Base-by-base conservation (phyloP, 2,113 vertebrate species). In the Sinocyclocheilus anophthalmus region DNA sequence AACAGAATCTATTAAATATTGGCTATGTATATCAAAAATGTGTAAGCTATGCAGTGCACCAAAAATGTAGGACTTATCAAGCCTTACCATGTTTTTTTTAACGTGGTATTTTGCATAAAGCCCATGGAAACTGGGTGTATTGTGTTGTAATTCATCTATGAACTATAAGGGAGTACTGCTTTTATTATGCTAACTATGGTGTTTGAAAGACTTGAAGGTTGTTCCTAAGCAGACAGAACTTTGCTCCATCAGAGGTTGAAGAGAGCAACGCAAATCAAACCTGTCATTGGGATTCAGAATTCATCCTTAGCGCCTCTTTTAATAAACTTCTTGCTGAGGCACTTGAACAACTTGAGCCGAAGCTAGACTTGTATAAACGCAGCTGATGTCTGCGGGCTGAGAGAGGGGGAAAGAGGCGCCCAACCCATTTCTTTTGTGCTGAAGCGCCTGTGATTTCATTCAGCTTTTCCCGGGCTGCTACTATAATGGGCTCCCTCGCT, bases 161-260 rank as follows among this genome's bases (percentile, higher is more conserved):
- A 48, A 70, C 20, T 53, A 69, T 22, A 83, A 39, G 50, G 50
- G 39, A 24, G 45, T 70, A 20, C 45, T 69, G 55, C 82, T 84
- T 84, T 84, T 75, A 84, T 84, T 59, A 75, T 73, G 67, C 82
- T 75, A 73, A 84, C 73, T 55, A 33, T 10, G 12, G 22, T 59
- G 50, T 72, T 70, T 83, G 42, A 83, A 81, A 53, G 81, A 55
- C 24, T 37, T 50, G 22, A 39, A 55, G 30, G 82, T 59, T 39
- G 30, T 24, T 55, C n/a, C 39, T 10, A 65, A 73, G 53, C 82
- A 84, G 87, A 90, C 73, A 88, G 90, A 94, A 94, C 93, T 95
- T 95, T 91, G 88, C 89, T 92, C 92, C 91, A 88, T 86, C 84
- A 87, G 57, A 81, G 87, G 83, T 88, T 83, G 37, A 22, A 37